Conservation (phyloP, 2,113 vertebrate species). For the Pterocles burchelli region DNA sequence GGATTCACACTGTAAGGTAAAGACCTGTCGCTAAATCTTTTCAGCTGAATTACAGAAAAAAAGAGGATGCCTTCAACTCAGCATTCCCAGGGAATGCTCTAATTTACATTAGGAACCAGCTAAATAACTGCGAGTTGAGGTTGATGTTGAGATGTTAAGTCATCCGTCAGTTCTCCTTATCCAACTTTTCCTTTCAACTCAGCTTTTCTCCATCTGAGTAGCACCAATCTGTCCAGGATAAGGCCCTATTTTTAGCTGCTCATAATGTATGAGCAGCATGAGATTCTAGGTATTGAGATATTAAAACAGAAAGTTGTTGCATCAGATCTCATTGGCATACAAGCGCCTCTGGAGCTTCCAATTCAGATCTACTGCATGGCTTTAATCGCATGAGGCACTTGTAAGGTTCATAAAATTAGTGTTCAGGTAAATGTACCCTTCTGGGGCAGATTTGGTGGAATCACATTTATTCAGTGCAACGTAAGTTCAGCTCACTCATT, state of each 20-base stretch:
- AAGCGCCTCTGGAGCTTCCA: neutral
- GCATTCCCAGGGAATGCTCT: neutral
- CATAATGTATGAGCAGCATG: neutral
- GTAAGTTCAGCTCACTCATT: neutral
- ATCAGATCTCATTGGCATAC: neutral
- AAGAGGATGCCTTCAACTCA: neutral
- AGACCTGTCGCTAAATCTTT: neutral
- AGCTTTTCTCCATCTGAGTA: neutral
- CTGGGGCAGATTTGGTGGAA: neutral
- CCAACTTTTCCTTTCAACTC: neutral
- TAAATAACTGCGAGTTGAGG: neutral
- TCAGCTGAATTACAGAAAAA: neutral
- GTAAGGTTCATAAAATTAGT: neutral
- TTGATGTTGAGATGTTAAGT: neutral
- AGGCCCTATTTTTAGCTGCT: neutral
- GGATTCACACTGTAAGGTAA: neutral
- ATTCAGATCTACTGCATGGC: neutral
- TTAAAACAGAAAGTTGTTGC: neutral
- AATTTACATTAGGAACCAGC: neutral
- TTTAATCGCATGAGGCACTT: neutral
- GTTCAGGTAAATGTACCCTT: neutral
- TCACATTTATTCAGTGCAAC: neutral
- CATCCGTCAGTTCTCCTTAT: neutral
- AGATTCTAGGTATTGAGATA: neutral
- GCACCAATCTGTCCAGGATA: neutral